Evolutionary conservation across 2,113 vertebrate species (phyloP), one percentile per base, ranked within the genome.

Genomic region (Labeo rohita): DNA sequence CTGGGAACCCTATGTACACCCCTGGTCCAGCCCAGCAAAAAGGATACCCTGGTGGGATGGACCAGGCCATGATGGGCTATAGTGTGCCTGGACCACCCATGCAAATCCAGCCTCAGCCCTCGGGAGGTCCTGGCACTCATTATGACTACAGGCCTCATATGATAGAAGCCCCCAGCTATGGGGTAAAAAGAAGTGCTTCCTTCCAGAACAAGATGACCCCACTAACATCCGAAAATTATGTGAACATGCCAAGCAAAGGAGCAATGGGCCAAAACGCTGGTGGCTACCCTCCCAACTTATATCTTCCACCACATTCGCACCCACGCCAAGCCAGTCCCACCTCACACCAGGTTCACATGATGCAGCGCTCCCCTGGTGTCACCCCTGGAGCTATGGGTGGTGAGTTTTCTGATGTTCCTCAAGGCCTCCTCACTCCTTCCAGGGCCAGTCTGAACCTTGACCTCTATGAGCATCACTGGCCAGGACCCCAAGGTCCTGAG

Each of bases 401-500:
- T 0, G 97, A 98, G 73, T 98, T 97, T 91, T 90, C 96, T 34
- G 97, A 98, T 85, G 94, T 96, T 52, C 93, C 96, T 1, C 97
- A 95, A 89, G 92, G 94, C 18, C 91, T 98, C 47, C 92, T 97
- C 81, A 94, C 96, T 0, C 96, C 98, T 0, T 96, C 97, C 56
- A 96, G 97, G 89, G 97, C 95, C 87, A 98, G 97, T 92, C 95
- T 99, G n/a, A 98, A 98, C 78, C 91, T 96, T 89, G 98, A 99
- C 89, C 90, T 98, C 52, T 99, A 97, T 52, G 98, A 99, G 63
- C 88, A 97, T 87, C 94, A 95, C 84, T 99, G 98, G 98, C 95
- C 94, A 0, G 87, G 94, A 8, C 92, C 96, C 0, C 95, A 95
- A 9, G 96, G 95, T 3, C 94, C 97, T 0, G 93, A 98, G 87